Evolutionary conservation across 2,113 vertebrate genomes (phyloP), one percentile per base, ranked within the genome.

Genomic region (Nyctibius bracteatus): DNA sequence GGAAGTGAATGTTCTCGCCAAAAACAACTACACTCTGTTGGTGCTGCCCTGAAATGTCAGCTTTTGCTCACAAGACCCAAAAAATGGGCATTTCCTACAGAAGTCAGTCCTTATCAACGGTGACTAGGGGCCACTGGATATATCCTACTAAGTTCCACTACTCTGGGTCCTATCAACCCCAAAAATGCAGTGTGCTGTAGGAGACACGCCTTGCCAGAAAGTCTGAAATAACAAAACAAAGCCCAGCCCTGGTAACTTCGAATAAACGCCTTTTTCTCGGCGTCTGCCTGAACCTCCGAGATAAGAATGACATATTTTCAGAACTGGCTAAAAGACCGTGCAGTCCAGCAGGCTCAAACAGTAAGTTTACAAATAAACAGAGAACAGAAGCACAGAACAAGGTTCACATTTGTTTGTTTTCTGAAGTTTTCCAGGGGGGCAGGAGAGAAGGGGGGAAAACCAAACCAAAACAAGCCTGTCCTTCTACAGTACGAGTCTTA

Each of bases 161-260:
- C 59, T 55, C 71, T 46, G 67, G 2, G 14, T 59, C 75, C 81
- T 87, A 85, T 94, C 93, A 70, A 37, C 12, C 85, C 86, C 7
- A 55, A 96, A 96, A 94, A 84, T 11, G 61, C 77, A 44, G 89
- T 0, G 37, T 6, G 1, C 75, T 44, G 87, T 35, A 51, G 86
- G 58, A 67, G 90, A 71, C 82, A 94, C 70, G 35, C 96, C 96
- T 86, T 68, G 72, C 62, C 93, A 92, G 85, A 83, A 86, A 88
- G 84, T 2, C 90, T 84, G 11, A 16, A 85, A 51, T 2, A 46
- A 57, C 85, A 44, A 91, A 61, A 91, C 88, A 90, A 84, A 96
- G 87, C 90, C 96, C 93, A 90, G 30, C 91, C 85, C 96, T 82
- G 39, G 22, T 31, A 65, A 72, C 35, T 78, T 4, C 6, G 44